Evolutionary conservation across 2,888 invertebrate species (phyloP), one percentile per base, ranked within the genome.

Genomic region (Taphrorychus bicolor): DNA sequence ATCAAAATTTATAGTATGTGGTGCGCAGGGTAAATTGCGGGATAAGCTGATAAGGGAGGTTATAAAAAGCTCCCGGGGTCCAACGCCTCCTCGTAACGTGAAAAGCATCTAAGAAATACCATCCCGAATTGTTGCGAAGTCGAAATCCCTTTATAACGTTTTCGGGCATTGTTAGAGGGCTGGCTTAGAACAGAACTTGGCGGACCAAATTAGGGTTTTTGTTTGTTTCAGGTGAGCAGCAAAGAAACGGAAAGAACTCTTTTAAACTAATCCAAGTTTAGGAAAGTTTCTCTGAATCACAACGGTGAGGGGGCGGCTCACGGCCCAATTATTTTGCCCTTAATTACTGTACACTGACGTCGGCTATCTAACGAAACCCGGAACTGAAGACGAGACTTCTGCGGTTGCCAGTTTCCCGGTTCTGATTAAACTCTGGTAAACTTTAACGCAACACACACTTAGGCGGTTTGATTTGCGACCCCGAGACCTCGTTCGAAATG

Each of bases 391-490:
- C 41, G 60, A n/a, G n/a, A 66, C 49, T 54, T 49, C 54, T 66
- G 61, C 53, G 67, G 67, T 62, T 62, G 59, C 53, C 21, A 58
- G 51, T 48, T 52, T 59, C 58, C 57, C 57, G 62, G 22, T 45
- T 53, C 62, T 57, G 67, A 67, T 67, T 67, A 67, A 67, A 62
- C 67, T 62, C 61, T 62, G 62, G 57, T 58, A 62, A 67, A 67
- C 45, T 67, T 67, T 62, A 61, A 62, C 57, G 52, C 67, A 51
- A 32, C 32, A 32, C 11, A 32, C 32, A 32, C 32, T 32, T n/a
- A 32, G 5, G 18, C 18, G 45, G 45, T 45, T 45, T 45, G 45
- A 45, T 45, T n/a, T 45, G 1, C 4, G 45, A 16, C 45, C 45
- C 14, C 7, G 32, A 32, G 32, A 7, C 32, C 32, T 32, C 32